Percentiles rank a stretch among this genome's conserved stretches.
These are phyloP conservation scores for Amphipoea lucens DNA, from an alignment of 2,888 invertebrate genomes.

Conservation along the genomic window DNA sequence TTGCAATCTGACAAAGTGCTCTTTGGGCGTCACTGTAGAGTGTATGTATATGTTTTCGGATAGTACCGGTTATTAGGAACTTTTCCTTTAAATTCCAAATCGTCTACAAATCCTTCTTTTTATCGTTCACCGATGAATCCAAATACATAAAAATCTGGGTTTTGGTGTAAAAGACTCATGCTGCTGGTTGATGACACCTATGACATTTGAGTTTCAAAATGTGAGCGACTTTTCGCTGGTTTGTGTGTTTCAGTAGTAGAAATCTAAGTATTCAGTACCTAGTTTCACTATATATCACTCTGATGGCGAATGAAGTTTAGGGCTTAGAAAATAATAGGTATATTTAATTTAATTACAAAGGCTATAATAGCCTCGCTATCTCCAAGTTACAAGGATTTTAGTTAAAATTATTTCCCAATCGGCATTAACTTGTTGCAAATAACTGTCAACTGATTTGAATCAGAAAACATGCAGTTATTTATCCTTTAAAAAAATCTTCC, in stretches of 20 bases:
- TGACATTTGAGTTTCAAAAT: background rate
- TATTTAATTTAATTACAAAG: background rate
- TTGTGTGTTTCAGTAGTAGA: background rate
- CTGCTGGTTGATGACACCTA: background rate
- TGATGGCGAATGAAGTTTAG: background rate
- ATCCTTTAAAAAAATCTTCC: background rate
- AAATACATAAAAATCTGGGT: background rate
- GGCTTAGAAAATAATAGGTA: background rate
- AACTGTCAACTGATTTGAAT: background rate
- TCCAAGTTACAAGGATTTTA: background rate
- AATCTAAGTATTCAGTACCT: background rate
- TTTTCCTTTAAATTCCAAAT: background rate
- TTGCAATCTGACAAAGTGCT: constrained; percentile 58
- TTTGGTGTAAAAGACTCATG: background rate
- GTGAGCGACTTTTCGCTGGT: background rate
- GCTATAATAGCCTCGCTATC: background rate
- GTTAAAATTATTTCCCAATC: background rate
- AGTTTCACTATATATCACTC: background rate
- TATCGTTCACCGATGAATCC: background rate
- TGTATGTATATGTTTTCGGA: constrained; percentile 6
- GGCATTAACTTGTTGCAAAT: background rate
- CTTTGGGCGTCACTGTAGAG: constrained; percentile 38
- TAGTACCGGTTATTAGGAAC: background rate
- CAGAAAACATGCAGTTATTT: background rate
- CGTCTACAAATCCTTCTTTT: background rate